Evolutionary conservation across 2,797 vertebrate genomes (phyloP), one percentile per base, ranked within the genome.

Genomic region (Myotis pilosus): DNA sequence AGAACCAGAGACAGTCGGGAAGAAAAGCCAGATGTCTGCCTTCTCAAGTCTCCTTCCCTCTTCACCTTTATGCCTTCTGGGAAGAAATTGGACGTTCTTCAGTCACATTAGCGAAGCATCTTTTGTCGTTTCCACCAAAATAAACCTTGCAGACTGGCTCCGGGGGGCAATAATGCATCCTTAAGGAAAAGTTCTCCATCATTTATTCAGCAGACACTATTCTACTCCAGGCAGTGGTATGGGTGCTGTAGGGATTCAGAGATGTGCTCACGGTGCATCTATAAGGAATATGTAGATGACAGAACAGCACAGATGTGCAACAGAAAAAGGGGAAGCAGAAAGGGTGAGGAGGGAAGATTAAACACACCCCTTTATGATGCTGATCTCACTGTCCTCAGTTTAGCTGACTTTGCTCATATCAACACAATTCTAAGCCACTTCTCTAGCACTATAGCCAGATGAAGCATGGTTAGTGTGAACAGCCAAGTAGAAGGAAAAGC

Each of bases 11-110:
- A 64, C 28, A 81, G 44, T 75, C 38, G 75, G 38, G 64, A 85
- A 80, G 44, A 76, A 49, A 90, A 82, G 33, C 44, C 87, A 33
- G 69, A 3, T 90, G 84, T 81, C 74, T 55, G 30, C 60, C 68
- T 92, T 89, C 89, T 75, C 25, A 47, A 72, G 10, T 62, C 81
- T 81, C 76, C 19, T 95, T 76, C 69, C 51, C 68, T 66, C 5
- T 47, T 90, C 55, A 55, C 38, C 66, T 69, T 57, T 51, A n/a
- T 30, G 30, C 47, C 53, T 93, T 72, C 47, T 79, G 28, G 6
- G 74, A 83, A 91, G 57, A 85, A 55, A 36, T 51, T 19, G 49
- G n/a, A 19, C 7, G 2, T 9, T 41, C 36, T 36, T 69, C 55
- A 12, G 23, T 72, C 69, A 9, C 75, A 64, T 68, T 69, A 10